phyloP scores from a whole-genome alignment of 2,888 invertebrate species.

The Carterocephalus palaemon region DNA sequence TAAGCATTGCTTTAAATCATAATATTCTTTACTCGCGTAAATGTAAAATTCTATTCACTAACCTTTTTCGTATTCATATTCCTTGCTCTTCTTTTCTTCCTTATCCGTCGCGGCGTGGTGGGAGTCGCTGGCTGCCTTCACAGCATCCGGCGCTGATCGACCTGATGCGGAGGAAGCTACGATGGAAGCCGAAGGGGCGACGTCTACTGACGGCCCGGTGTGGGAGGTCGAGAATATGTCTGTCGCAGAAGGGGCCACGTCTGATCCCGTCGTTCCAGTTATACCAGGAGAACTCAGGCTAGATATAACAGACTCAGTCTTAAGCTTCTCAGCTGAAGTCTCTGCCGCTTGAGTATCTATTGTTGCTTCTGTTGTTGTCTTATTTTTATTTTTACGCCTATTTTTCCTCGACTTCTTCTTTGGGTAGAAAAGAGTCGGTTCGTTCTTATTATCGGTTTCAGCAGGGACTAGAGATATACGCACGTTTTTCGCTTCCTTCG shows the following conservation, averaged over 20 bases:
- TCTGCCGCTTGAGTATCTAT: slow-evolving; percentile 34
- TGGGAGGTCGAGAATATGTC: slow-evolving; percentile 30
- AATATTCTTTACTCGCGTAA: no score
- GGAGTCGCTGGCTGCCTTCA: slow-evolving; percentile 44
- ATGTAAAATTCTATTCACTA: no score
- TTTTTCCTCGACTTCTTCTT: slow-evolving; percentile 51
- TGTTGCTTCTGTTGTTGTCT: slow-evolving; percentile 32
- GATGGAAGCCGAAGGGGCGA: slow-evolving; percentile 30
- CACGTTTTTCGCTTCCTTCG: slow-evolving; percentile 38
- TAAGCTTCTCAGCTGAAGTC: slow-evolving; percentile 3
- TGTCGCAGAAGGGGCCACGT: slow-evolving; percentile 25
- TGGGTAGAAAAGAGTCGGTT: slow-evolving; percentile 63
- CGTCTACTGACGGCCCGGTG: slow-evolving; percentile 29
- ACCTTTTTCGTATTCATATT: slow-evolving; percentile 57
- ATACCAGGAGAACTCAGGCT: not conserved
- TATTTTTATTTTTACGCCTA: slow-evolving; percentile 43
- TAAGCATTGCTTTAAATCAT: no score
- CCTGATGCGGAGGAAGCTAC: slow-evolving; percentile 2
- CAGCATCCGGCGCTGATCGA: slow-evolving; percentile 33
- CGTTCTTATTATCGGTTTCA: slow-evolving; percentile 44
- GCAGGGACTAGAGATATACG: slow-evolving; percentile 61
- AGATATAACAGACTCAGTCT: not conserved
- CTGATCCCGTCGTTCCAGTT: slow-evolving; percentile 22
- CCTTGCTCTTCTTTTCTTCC: slow-evolving; percentile 42
- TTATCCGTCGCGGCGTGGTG: slow-evolving; percentile 54